Conservation (phyloP, 1,140 invertebrate species). For the Tachypleus tridentatus region DNA sequence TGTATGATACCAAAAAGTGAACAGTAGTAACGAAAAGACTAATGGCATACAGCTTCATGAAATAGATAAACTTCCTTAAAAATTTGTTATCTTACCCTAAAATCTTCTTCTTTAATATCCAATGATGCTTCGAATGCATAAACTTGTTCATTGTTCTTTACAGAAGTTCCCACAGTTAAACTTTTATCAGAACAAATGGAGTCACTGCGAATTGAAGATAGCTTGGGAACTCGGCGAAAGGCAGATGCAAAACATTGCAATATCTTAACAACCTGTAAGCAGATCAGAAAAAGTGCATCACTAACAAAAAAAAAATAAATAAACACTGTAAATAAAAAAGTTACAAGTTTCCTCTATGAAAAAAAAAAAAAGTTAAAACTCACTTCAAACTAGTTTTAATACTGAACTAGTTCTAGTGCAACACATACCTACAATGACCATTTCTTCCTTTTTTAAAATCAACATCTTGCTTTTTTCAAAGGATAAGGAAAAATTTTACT, state of each 20-base stretch:
- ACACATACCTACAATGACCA: no score
- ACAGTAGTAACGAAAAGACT: conserved; percentile 6
- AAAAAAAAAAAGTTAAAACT: no score
- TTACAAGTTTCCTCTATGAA: no score
- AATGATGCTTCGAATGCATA: conserved; percentile 66
- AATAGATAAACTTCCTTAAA: conserved; percentile 5
- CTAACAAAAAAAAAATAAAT: no score
- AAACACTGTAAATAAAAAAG: no score
- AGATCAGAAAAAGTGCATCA: no score
- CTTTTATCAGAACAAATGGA: conserved; percentile 18
- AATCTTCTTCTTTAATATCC: conserved; percentile 81
- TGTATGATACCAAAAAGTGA: conserved; percentile 1
- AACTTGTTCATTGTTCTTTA: conserved; percentile 27
- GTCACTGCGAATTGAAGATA: conserved; percentile 3
- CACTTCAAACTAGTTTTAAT: no score
- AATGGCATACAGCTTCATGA: neutral
- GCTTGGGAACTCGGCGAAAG: conserved; percentile 29
- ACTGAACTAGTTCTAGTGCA: no score
- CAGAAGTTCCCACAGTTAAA: conserved; percentile 32
- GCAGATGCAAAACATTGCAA: conserved; percentile 36
- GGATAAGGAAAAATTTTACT: no score
- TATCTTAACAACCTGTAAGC: conserved; percentile 34
- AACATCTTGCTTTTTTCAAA: no score
- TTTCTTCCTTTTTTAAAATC: no score
- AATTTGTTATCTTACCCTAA: conserved; percentile 42